These are phyloP conservation scores for Eupithecia pulchellata DNA, from an alignment of 2,888 invertebrate genomes.

Conservation along the genomic window DNA sequence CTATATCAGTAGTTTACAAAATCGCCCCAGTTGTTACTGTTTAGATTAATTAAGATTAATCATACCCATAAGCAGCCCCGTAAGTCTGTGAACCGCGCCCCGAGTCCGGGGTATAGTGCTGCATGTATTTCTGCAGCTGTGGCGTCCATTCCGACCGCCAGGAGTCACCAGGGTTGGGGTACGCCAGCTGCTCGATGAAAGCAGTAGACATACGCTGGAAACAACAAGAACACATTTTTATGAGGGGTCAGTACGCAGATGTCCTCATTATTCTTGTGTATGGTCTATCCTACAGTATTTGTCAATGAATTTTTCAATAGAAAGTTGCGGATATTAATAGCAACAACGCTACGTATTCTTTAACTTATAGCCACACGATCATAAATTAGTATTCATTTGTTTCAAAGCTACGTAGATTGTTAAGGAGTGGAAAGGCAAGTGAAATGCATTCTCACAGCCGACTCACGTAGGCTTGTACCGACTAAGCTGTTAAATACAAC, in stretches of 20 bases:
- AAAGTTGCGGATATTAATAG: slow-evolving; percentile 3
- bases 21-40: background rate
- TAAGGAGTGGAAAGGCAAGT: slow-evolving; percentile 17
- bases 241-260: background rate
- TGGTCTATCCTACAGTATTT: background rate
- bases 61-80: slow-evolving; percentile 77
- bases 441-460: slow-evolving; percentile 4
- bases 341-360: background rate
- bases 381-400: slow-evolving; percentile 24
- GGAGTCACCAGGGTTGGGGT: slow-evolving; percentile 81
- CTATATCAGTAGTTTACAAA: background rate
- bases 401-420: background rate
- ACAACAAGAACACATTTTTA: slow-evolving; percentile 11
- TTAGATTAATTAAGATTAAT: slow-evolving; percentile 12
- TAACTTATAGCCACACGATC: background rate
- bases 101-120: slow-evolving; percentile 82
- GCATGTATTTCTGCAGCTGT: slow-evolving; percentile 81
- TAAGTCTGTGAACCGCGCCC: slow-evolving; percentile 80
- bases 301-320: background rate
- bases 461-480: background rate
- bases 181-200: slow-evolving; percentile 80
- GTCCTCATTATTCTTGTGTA: background rate
- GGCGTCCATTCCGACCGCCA: slow-evolving; percentile 85
- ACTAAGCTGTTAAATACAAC: background rate
- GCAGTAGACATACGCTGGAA: slow-evolving; percentile 81